A percentile compares a stretch with the other conserved stretches of the same genome.
Conservation (phyloP, 2,113 vertebrate species). For the Heterochromis multidens region DNA sequence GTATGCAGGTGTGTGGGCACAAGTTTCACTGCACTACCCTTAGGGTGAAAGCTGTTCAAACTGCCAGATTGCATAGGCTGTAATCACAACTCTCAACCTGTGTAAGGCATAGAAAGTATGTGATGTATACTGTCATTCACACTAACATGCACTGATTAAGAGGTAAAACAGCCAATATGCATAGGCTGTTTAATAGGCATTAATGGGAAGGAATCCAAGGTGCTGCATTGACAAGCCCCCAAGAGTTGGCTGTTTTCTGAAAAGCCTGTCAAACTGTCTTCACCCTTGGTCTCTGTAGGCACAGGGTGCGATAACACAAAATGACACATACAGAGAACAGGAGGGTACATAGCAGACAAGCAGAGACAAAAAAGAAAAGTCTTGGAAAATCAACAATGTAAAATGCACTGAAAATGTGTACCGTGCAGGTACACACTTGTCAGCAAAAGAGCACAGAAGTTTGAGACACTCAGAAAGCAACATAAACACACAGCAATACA, state of each 20-base stretch:
- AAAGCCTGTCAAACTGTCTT: slow-evolving; percentile 39
- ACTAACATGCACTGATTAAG: neutral
- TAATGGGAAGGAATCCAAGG: neutral
- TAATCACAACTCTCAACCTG: slow-evolving; percentile 6
- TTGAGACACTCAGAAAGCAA: neutral
- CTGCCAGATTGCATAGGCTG: slow-evolving; percentile 32
- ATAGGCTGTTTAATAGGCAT: neutral
- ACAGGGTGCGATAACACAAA: neutral
- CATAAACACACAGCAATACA: neutral
- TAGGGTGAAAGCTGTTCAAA: slow-evolving; percentile 21
- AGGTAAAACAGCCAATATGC: neutral
- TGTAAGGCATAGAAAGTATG: neutral
- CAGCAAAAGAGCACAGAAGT: neutral
- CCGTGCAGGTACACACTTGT: neutral
- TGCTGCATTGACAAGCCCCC: neutral
- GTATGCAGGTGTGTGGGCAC: slow-evolving; percentile 6
- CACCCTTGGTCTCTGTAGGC: slow-evolving; percentile 14
- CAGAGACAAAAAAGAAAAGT: neutral
- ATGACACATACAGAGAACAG: neutral
- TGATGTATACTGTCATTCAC: neutral
- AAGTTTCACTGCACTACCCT: slow-evolving; percentile 1
- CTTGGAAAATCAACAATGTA: neutral
- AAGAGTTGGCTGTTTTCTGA: slow-evolving; percentile 9
- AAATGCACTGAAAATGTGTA: neutral
- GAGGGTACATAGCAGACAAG: neutral